These are phyloP conservation scores for Datnioides undecimradiatus DNA, from an alignment of 2,113 vertebrate species.

Conservation along the genomic window DNA sequence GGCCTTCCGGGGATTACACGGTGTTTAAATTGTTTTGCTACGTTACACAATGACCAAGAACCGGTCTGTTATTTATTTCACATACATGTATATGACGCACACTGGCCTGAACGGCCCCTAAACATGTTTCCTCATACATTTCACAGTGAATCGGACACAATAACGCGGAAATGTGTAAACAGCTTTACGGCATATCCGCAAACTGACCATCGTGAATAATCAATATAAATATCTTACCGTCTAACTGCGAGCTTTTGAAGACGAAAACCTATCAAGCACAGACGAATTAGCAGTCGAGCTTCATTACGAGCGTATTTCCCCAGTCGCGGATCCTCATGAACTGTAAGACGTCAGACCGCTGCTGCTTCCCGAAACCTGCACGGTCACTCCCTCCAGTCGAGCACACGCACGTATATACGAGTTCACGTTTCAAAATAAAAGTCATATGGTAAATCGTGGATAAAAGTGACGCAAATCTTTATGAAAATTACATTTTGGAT, in stretches of 20 bases:
- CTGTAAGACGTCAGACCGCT: neutral
- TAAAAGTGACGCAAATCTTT: neutral
- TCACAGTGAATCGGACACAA: neutral
- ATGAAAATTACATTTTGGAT: no score
- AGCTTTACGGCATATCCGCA: neutral
- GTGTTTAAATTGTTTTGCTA: conserved; percentile 19
- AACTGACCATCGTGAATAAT: neutral
- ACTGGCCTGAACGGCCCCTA: neutral
- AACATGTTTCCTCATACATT: neutral
- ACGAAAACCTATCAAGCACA: neutral
- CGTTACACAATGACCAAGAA: neutral
- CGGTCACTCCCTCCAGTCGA: conserved; percentile 25
- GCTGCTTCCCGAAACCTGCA: conserved; percentile 50
- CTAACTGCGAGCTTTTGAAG: neutral
- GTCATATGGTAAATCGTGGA: neutral
- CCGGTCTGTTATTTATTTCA: neutral
- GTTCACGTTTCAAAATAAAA: conserved; percentile 47
- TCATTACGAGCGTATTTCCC: conserved; percentile 40
- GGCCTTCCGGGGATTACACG: conserved; percentile 39
- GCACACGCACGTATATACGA: neutral
- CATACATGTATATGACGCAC: neutral
- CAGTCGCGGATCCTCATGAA: conserved; percentile 13
- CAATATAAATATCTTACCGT: conserved; percentile 51
- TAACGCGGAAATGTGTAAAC: neutral
- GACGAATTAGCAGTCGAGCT: neutral